These are phyloP conservation scores for Babyrousa celebensis DNA, from an alignment of 2,797 vertebrate species.

Conservation along the genomic window DNA sequence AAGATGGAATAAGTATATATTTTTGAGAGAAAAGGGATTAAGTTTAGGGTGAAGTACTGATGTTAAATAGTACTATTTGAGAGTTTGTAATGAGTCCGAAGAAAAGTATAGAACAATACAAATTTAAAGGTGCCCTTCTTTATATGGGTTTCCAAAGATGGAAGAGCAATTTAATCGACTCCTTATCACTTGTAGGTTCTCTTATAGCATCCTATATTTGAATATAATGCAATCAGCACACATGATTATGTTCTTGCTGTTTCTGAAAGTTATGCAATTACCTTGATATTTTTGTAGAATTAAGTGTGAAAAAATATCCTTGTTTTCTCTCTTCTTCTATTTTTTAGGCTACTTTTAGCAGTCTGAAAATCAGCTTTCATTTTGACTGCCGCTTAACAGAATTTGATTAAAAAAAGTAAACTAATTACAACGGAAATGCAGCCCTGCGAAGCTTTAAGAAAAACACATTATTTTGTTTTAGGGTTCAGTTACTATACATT, in stretches of 20 bases:
- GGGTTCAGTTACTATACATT: constrained; percentile 91
- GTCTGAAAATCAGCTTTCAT: constrained; percentile 88
- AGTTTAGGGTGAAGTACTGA: background rate
- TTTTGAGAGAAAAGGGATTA: constrained; percentile 18
- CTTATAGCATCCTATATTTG: constrained; percentile 59
- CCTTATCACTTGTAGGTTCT: constrained; percentile 45
- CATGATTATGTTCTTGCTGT: constrained; percentile 50
- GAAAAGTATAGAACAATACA: background rate
- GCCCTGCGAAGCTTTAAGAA: constrained; percentile 88
- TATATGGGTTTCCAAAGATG: constrained; percentile 58
- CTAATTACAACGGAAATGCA: constrained; percentile 92
- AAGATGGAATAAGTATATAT: background rate
- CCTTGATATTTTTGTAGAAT: constrained; percentile 77
- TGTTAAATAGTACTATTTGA: background rate
- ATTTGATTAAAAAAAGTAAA: constrained; percentile 90
- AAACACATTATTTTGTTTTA: constrained; percentile 92
- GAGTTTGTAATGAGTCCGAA: background rate
- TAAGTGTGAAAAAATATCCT: constrained; percentile 74
- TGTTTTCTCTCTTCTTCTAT: constrained; percentile 59
- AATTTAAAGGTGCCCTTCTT: constrained; percentile 52
- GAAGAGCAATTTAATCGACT: constrained; percentile 60
- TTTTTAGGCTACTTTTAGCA: constrained; percentile 77
- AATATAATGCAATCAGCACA: constrained; percentile 66
- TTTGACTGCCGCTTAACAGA: constrained; percentile 89
- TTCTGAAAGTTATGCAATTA: constrained; percentile 71